These are phyloP conservation scores for Callithrix jacchus DNA, from an alignment of 2,113 vertebrate species.

Conservation along the genomic window DNA sequence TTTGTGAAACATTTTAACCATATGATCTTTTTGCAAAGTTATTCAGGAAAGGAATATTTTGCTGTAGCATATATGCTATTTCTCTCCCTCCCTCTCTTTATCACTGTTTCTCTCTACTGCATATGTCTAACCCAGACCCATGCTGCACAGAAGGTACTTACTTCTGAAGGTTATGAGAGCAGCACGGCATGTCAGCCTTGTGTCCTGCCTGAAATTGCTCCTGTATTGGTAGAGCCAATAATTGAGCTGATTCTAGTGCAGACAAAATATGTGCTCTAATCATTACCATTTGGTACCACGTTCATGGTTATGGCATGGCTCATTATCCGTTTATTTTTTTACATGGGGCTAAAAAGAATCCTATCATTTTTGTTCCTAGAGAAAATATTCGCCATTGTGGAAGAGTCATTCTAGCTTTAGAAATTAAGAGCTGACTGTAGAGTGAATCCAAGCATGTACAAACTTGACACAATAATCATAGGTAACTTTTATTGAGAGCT, in stretches of 20 bases:
- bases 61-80: accelerated
- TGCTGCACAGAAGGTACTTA: background rate
- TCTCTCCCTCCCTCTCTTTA: background rate
- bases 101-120: background rate
- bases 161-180: background rate
- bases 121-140: background rate
- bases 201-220: background rate
- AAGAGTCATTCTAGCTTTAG: background rate
- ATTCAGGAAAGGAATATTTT: background rate
- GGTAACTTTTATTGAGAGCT: background rate
- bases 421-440: background rate
- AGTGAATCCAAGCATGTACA: background rate
- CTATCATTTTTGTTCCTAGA: background rate
- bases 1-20: background rate
- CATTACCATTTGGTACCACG: background rate
- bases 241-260: background rate
- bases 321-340: background rate
- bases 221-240: too few relatives aligned
- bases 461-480: background rate
- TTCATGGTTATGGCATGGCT: background rate
- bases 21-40: background rate
- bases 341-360: background rate
- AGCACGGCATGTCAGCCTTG: background rate
- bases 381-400: background rate
- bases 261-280: background rate